phyloP scores from a whole-genome alignment of 2,888 invertebrate genomes.

The Lasioglossum pauxillum region DNA sequence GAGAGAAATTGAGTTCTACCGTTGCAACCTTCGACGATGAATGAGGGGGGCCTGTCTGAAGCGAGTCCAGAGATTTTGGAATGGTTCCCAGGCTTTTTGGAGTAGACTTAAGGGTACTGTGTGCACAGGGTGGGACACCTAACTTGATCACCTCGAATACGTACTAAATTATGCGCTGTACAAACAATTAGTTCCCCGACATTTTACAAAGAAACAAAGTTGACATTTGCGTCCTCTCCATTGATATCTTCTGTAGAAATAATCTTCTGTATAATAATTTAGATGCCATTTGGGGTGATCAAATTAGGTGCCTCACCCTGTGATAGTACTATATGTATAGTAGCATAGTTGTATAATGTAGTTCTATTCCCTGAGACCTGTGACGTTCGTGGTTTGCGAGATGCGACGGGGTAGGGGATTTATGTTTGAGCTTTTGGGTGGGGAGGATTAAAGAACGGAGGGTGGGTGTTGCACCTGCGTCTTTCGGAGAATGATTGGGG shows the following conservation, averaged over 20 bases:
- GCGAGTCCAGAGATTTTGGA: neutral
- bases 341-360: too few relatives aligned
- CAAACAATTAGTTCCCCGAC: too few relatives aligned
- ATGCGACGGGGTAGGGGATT: too few relatives aligned
- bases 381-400: neutral
- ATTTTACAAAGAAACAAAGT: too few relatives aligned
- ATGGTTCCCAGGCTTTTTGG: neutral
- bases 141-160: too few relatives aligned
- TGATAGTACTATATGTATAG: too few relatives aligned
- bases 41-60: neutral
- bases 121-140: neutral
- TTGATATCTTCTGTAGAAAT: too few relatives aligned
- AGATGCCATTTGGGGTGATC: too few relatives aligned
- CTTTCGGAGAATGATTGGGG: neutral
- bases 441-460: neutral
- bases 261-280: too few relatives aligned
- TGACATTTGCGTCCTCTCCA: too few relatives aligned
- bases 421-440: neutral
- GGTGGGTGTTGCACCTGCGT: neutral
- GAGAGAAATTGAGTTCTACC: neutral
- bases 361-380: neutral
- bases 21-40: neutral
- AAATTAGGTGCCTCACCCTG: too few relatives aligned
- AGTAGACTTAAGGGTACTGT: neutral
- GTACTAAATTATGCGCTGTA: too few relatives aligned